These are phyloP conservation scores for Orthosia incerta DNA, from an alignment of 2,888 invertebrate genomes.

Conservation along the genomic window DNA sequence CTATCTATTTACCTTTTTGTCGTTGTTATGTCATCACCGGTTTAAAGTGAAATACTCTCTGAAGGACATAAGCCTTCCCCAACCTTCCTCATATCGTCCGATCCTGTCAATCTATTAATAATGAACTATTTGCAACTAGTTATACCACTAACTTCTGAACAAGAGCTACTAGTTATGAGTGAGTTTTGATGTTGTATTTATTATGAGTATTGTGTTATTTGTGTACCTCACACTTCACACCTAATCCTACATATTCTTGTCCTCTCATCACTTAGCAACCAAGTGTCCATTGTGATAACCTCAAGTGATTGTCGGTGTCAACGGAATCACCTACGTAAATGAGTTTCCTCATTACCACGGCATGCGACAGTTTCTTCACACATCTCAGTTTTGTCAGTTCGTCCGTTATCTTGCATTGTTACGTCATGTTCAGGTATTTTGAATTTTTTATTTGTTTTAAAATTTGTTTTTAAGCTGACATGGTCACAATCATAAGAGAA, in stretches of 20 bases:
- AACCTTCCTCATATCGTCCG: no score
- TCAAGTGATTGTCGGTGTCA: constrained; percentile 22
- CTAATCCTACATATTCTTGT: constrained; percentile 7
- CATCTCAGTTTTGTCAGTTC: constrained; percentile 22
- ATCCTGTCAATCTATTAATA: no score
- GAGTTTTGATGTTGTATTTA: not conserved
- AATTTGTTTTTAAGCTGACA: constrained; percentile 44
- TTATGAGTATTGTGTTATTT: no score
- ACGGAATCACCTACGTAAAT: constrained; percentile 54
- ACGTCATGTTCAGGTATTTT: constrained; percentile 31
- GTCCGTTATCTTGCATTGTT: constrained; percentile 28
- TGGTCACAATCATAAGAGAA: no score
- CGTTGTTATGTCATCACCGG: no score
- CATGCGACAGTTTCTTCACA: constrained; percentile 19
- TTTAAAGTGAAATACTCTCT: no score
- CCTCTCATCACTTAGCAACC: not conserved
- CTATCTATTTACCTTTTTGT: no score
- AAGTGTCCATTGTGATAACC: constrained; percentile 31
- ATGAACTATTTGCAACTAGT: no score
- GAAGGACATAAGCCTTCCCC: no score
- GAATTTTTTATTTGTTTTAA: constrained; percentile 48
- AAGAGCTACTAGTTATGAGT: not conserved
- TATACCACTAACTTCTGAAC: no score
- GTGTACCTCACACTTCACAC: not conserved
- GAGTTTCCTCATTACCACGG: constrained; percentile 71